Conservation (phyloP, 2,797 vertebrate species). For the Meriones psammophilus region DNA sequence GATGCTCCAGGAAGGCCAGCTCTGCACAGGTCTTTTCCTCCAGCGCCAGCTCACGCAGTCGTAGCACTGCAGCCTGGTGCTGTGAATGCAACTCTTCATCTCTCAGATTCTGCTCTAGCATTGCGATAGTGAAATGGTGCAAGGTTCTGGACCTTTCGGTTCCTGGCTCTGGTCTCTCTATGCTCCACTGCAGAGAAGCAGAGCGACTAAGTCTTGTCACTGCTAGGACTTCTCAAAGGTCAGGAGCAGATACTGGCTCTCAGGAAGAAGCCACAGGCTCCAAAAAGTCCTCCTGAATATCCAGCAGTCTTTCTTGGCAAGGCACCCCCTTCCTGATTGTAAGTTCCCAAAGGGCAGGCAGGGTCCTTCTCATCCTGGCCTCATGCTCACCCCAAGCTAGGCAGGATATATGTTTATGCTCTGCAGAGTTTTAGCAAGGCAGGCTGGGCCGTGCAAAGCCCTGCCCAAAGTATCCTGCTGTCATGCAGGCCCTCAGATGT, state of each 20-base stretch:
- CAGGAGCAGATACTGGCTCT: neutral
- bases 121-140: constrained; percentile 65
- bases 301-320: neutral
- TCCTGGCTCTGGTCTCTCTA: neutral
- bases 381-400: rapidly evolving
- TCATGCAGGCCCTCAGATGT: neutral
- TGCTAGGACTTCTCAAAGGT: neutral
- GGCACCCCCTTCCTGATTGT: neutral
- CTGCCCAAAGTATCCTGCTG: neutral
- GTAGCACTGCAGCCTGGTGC: constrained; percentile 86
- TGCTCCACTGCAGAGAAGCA: neutral
- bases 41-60: constrained; percentile 84
- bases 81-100: constrained; percentile 84
- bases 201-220: neutral
- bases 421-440: neutral
- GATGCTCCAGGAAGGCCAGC: constrained; percentile 85
- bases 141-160: neutral
- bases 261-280: neutral
- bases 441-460: neutral
- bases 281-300: neutral
- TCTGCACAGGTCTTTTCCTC: constrained; percentile 82
- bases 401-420: neutral
- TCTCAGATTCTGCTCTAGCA: constrained; percentile 83
- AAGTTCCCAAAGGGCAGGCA: neutral
- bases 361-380: neutral